phyloP scores from a whole-genome alignment of 1,140 invertebrate species.

The Augochlora pura region DNA sequence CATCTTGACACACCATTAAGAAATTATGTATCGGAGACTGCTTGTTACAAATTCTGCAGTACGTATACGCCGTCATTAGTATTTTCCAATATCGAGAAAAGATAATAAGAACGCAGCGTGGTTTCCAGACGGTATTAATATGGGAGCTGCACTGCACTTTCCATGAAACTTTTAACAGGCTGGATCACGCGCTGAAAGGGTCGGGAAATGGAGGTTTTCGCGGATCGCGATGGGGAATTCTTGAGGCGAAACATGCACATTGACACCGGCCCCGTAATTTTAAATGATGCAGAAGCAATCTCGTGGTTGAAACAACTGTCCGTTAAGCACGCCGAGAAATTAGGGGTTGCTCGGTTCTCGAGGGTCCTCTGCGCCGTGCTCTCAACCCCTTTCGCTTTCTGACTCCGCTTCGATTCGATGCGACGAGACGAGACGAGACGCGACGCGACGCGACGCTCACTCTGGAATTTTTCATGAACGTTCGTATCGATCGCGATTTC shows the following conservation, averaged over 20 bases:
- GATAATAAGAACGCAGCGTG: background rate
- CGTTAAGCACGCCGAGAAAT: slow-evolving; percentile 50
- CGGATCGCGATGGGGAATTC: background rate
- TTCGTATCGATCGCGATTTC: background rate
- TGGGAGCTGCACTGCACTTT: background rate
- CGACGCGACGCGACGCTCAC: no score
- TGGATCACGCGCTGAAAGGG: background rate
- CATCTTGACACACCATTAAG: no score
- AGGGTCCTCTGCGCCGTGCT: background rate
- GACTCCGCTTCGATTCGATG: background rate
- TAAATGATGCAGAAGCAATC: slow-evolving; percentile 69
- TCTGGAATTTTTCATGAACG: background rate
- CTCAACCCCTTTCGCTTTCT: background rate
- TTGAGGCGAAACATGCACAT: background rate
- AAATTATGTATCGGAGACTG: no score
- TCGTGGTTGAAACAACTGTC: slow-evolving; percentile 56
- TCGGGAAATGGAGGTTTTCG: background rate
- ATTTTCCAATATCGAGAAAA: no score
- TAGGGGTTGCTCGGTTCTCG: slow-evolving; percentile 36
- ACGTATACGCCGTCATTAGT: no score
- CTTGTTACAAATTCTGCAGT: no score
- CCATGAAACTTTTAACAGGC: background rate
- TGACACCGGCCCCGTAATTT: slow-evolving; percentile 50
- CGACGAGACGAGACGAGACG: no score
- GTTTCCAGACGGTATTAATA: background rate